Conservation (phyloP, 1,140 invertebrate genomes). For the Hetaerina americana region DNA sequence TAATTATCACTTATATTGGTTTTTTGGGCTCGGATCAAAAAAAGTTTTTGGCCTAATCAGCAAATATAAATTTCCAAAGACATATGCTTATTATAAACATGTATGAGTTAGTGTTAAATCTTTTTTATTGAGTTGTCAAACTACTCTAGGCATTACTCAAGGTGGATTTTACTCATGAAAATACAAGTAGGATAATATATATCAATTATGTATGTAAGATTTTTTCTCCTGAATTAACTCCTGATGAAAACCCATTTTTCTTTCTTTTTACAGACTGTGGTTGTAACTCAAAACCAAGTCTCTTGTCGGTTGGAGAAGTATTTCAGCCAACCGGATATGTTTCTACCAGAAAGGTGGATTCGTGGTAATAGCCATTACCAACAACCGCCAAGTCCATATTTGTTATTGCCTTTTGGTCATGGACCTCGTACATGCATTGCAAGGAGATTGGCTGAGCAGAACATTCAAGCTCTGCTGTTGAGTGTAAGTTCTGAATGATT, state of each 20-base stretch:
- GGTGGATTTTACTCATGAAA: too few relatives aligned
- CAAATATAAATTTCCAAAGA: too few relatives aligned
- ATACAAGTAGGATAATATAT: too few relatives aligned
- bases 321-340: slow-evolving; percentile 50
- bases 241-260: too few relatives aligned
- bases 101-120: too few relatives aligned
- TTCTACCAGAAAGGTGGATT: slow-evolving; percentile 68
- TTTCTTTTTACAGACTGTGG: slow-evolving; percentile 53
- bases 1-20: too few relatives aligned
- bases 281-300: slow-evolving; percentile 79
- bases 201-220: not conserved
- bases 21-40: too few relatives aligned
- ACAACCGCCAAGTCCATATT: slow-evolving; percentile 53
- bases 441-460: slow-evolving; percentile 75
- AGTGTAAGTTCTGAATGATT: slow-evolving; percentile 39
- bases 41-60: too few relatives aligned
- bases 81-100: too few relatives aligned
- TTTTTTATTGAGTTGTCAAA: too few relatives aligned
- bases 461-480: slow-evolving; percentile 62
- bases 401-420: slow-evolving; percentile 77
- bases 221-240: not conserved
- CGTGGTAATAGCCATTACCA: slow-evolving; percentile 32
- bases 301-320: slow-evolving; percentile 54
- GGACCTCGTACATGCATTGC: slow-evolving; percentile 79
- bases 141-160: too few relatives aligned